phyloP scores from a whole-genome alignment of 2,888 invertebrate species.

The Hofmannophila pseudospretella region DNA sequence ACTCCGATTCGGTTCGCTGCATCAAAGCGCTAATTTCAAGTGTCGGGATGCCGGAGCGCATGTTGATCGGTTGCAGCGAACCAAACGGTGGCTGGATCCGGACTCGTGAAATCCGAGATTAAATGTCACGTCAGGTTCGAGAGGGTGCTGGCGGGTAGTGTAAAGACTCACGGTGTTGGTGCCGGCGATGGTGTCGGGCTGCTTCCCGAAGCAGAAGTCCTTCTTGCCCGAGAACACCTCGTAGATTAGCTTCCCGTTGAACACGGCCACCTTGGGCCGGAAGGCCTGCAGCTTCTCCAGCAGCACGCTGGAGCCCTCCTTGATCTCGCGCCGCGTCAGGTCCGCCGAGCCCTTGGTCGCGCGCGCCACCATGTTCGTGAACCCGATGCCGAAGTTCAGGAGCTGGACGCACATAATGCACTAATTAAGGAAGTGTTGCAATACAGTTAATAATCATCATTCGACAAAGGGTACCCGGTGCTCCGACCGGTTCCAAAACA shows the following conservation, averaged over 20 bases:
- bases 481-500: too few relatives aligned
- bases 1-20: too few relatives aligned
- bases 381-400: conserved; percentile 95
- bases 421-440: too few relatives aligned
- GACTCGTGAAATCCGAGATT: too few relatives aligned
- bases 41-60: too few relatives aligned
- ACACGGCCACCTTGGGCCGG: conserved; percentile 95
- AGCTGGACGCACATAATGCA: conserved; percentile 62
- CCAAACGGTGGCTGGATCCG: too few relatives aligned
- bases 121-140: too few relatives aligned
- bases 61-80: too few relatives aligned
- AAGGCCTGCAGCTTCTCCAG: conserved; percentile 93
- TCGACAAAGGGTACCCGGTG: too few relatives aligned
- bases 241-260: conserved; percentile 99
- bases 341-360: conserved; percentile 98
- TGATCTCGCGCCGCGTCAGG: conserved; percentile 94
- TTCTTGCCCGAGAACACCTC: conserved; percentile 98
- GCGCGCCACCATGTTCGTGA: conserved; percentile 97
- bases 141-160: too few relatives aligned
- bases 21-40: too few relatives aligned
- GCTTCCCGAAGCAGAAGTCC: conserved; percentile 97
- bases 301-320: conserved; percentile 93
- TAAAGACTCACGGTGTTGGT: conserved; percentile 96
- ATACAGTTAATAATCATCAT: too few relatives aligned
- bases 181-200: conserved; percentile 94